A percentile compares a stretch with the other conserved stretches of the same genome.
Conservation (phyloP, 92 coral and sea anemone genomes). For the Porites cylindrica region DNA sequence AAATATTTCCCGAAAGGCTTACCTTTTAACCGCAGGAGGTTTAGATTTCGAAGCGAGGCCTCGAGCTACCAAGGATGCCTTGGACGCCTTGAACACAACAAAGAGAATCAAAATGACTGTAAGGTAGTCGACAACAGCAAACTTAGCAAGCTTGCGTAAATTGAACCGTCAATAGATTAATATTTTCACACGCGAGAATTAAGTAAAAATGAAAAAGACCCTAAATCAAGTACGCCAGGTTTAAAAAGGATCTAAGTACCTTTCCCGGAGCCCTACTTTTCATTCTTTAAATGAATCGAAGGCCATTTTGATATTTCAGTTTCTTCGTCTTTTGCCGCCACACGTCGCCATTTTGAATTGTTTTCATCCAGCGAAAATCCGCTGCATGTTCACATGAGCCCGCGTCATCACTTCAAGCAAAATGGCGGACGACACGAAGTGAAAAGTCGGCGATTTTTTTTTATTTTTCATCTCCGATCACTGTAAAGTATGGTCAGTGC, state of each 20-base stretch:
- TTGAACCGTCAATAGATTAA: background rate
- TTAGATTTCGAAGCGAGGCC: slow-evolving; percentile 90
- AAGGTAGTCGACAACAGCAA: background rate
- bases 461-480: background rate
- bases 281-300: slow-evolving; percentile 18
- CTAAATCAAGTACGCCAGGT: background rate
- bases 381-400: slow-evolving; percentile 43
- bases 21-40: slow-evolving; percentile 61
- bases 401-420: slow-evolving; percentile 1
- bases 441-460: background rate
- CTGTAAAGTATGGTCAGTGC: slow-evolving; percentile 46
- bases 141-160: background rate
- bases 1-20: background rate
- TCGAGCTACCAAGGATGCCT: slow-evolving; percentile 92
- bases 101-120: background rate
- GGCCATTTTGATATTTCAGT: background rate
- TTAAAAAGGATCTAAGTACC: slow-evolving; percentile 2
- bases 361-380: background rate
- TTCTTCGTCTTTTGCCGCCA: slow-evolving; percentile 18
- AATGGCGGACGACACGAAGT: slow-evolving; percentile 23
- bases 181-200: background rate
- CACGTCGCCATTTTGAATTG: slow-evolving; percentile 29
- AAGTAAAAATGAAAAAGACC: background rate
- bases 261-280: slow-evolving; percentile 38
- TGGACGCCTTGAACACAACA: slow-evolving; percentile 81